Percentiles rank a stretch among this genome's conserved stretches.
phyloP scores from a whole-genome alignment of 2,113 vertebrate genomes.

The Trinectes maculatus region DNA sequence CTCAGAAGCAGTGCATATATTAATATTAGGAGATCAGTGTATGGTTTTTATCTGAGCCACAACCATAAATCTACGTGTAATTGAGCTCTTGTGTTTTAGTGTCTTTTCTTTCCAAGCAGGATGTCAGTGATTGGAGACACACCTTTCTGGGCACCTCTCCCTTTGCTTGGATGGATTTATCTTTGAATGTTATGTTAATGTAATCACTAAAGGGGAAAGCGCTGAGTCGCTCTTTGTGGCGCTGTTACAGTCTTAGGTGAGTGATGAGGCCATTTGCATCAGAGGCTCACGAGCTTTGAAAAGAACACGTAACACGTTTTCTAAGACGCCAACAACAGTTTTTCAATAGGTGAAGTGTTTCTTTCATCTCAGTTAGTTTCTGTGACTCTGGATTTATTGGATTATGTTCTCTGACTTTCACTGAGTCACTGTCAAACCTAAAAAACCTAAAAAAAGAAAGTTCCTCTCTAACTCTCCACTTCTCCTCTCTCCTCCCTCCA shows the following conservation, averaged over 20 bases:
- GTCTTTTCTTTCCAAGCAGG: slow-evolving; percentile 14
- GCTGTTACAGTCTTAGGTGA: slow-evolving; percentile 33
- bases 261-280: slow-evolving; percentile 59
- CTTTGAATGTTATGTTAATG: slow-evolving; percentile 69
- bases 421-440: slow-evolving; percentile 22
- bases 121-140: slow-evolving; percentile 44
- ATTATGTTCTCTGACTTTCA: slow-evolving; percentile 16
- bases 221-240: slow-evolving; percentile 49
- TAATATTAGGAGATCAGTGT: slow-evolving; percentile 33
- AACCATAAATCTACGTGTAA: slow-evolving; percentile 41
- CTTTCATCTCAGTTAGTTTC: slow-evolving; percentile 21
- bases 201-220: slow-evolving; percentile 60
- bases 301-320: slow-evolving; percentile 50
- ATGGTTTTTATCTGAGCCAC: slow-evolving; percentile 8
- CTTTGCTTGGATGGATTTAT: slow-evolving; percentile 28
- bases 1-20: slow-evolving; percentile 30
- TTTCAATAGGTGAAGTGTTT: slow-evolving; percentile 8
- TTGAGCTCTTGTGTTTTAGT: slow-evolving; percentile 46
- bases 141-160: slow-evolving; percentile 23
- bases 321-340: slow-evolving; percentile 32
- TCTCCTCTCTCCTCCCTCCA: neutral
- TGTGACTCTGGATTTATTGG: slow-evolving; percentile 25
- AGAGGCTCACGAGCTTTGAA: slow-evolving; percentile 38
- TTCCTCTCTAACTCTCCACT: neutral
- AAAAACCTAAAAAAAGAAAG: too few species aligned